These are phyloP conservation scores for Vollenhovia emeryi DNA, from an alignment of 1,140 invertebrate species.

Conservation along the genomic window DNA sequence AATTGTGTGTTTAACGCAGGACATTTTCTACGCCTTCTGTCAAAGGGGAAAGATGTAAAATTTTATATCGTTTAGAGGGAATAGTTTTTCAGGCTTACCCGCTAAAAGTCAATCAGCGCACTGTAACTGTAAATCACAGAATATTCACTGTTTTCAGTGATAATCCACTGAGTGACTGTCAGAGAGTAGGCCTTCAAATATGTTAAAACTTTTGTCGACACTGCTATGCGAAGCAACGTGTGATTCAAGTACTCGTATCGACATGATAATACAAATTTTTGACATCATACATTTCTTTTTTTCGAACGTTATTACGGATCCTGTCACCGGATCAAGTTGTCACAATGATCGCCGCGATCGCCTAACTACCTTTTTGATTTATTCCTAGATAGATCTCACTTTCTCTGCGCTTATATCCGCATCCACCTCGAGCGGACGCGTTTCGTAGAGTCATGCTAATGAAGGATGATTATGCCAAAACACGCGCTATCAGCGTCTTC, in stretches of 20 bases:
- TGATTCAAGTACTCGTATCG: neutral
- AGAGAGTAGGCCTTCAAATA: neutral
- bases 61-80: neutral
- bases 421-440: conserved; percentile 33
- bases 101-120: no score
- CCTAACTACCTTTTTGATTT: conserved; percentile 30
- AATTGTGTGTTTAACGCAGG: neutral
- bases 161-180: no score
- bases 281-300: conserved; percentile 27
- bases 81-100: neutral
- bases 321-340: conserved; percentile 49
- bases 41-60: neutral
- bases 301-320: conserved; percentile 27
- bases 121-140: no score
- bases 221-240: neutral
- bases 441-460: conserved; percentile 66
- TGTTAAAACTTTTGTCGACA: neutral
- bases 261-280: neutral
- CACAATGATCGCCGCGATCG: conserved; percentile 26
- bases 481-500: conserved; percentile 57
- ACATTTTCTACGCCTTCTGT: neutral
- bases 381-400: conserved; percentile 47
- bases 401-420: conserved; percentile 27
- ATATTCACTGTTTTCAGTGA: no score
- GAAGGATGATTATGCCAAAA: conserved; percentile 71